Percentiles rank a stretch among this genome's conserved stretches.
Evolutionary conservation across 2,797 vertebrate species (phyloP).

Genomic region (Tangara arthus): DNA sequence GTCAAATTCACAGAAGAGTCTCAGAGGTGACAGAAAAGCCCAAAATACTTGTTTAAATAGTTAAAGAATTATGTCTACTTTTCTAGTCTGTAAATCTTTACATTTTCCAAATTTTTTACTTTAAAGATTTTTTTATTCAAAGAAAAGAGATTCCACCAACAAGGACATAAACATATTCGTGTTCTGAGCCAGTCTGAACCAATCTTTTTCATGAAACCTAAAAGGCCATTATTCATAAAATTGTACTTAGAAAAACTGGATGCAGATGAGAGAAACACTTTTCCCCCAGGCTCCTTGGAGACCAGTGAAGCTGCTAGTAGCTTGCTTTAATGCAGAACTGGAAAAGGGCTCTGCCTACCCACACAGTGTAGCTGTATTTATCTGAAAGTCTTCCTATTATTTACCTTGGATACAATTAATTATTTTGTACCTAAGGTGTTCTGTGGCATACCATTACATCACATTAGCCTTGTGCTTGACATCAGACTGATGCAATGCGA

Average conservation of each 20-base stretch:
- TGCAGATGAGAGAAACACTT: neutral
- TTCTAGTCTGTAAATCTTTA: neutral
- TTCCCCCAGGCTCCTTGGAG: slow-evolving; percentile 20
- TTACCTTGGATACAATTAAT: neutral
- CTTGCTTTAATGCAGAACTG: slow-evolving; percentile 27
- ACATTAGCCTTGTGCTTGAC: neutral
- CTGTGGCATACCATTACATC: neutral
- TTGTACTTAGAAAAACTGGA: neutral
- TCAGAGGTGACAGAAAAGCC: neutral
- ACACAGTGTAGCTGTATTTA: neutral
- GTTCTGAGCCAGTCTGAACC: neutral
- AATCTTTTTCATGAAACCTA: neutral
- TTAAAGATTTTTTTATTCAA: neutral
- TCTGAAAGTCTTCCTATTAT: neutral
- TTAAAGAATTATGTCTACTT: neutral
- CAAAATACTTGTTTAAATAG: neutral
- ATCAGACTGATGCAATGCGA: neutral
- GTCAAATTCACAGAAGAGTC: neutral
- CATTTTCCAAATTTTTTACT: neutral
- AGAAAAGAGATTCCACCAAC: neutral
- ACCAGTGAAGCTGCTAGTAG: slow-evolving; percentile 11
- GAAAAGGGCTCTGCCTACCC: neutral
- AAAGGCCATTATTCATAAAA: slow-evolving; percentile 3
- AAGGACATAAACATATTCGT: neutral
- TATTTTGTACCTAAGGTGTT: neutral